Percentiles rank a stretch among this genome's conserved stretches.
Evolutionary conservation across 2,888 invertebrate species (phyloP).

Genomic region (Rhagonycha lutea): DNA sequence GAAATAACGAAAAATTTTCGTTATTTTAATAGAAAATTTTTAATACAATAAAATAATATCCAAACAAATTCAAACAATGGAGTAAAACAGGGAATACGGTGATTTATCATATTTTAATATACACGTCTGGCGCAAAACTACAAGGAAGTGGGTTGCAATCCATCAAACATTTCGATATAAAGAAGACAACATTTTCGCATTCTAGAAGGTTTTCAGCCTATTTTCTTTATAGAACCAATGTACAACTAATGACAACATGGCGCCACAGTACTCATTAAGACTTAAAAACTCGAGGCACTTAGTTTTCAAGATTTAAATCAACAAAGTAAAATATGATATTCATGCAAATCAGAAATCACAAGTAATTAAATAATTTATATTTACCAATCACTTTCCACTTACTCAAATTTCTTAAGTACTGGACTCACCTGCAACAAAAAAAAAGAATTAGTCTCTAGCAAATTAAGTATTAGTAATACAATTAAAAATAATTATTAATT

Average conservation of each 20-base stretch:
- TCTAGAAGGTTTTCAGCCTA: conserved; percentile 30
- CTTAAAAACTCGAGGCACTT: conserved; percentile 23
- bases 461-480: no score
- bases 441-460: neutral
- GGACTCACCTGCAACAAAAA: conserved; percentile 13
- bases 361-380: neutral
- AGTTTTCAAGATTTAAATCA: conserved; percentile 10
- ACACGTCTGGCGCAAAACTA: conserved; percentile 34
- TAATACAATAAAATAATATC: conserved; percentile 13
- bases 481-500: no score
- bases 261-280: conserved; percentile 24
- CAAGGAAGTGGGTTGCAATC: conserved; percentile 35
- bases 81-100: conserved; percentile 31
- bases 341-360: neutral
- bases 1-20: neutral
- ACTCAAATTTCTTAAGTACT: neutral
- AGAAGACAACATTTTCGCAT: conserved; percentile 33
- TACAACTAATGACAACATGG: conserved; percentile 28
- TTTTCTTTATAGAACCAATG: conserved; percentile 27
- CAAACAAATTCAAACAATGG: conserved; percentile 36
- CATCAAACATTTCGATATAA: conserved; percentile 39
- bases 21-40: neutral
- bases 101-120: conserved; percentile 39
- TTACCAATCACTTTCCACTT: neutral
- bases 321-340: neutral